Evolutionary conservation across 2,888 invertebrate genomes (phyloP).

Genomic region (Rhogogaster chlorosoma): DNA sequence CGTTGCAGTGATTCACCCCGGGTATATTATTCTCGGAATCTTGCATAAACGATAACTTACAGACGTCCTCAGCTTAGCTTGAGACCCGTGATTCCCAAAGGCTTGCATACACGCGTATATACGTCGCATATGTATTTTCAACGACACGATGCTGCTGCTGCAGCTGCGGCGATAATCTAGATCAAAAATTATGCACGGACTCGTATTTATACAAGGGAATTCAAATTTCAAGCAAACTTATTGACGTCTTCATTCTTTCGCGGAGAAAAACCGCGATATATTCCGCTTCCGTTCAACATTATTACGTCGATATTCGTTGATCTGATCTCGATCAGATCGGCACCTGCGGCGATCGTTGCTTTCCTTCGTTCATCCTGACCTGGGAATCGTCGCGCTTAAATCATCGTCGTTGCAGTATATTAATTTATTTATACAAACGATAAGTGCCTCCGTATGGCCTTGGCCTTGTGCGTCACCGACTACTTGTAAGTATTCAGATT

Average conservation of each 20-base stretch:
- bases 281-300: background rate
- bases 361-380: background rate
- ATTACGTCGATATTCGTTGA: too few species aligned
- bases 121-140: too few species aligned
- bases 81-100: constrained; percentile 26
- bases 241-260: background rate
- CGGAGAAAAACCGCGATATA: background rate
- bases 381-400: background rate
- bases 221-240: background rate
- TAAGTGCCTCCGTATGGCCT: constrained; percentile 65
- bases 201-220: background rate
- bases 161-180: constrained; percentile 13
- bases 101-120: background rate
- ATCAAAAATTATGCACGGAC: background rate
- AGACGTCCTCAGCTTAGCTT: constrained; percentile 48
- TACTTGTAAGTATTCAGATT: constrained; percentile 64
- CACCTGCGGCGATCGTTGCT: background rate
- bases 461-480: constrained; percentile 70
- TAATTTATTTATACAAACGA: constrained; percentile 56
- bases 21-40: constrained; percentile 50
- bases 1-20: constrained; percentile 51
- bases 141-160: constrained; percentile 1
- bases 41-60: constrained; percentile 52
- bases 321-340: too few species aligned
- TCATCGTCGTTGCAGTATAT: background rate